Evolutionary conservation across 2,888 invertebrate genomes (phyloP).

Genomic region (Anoncus sp.): DNA sequence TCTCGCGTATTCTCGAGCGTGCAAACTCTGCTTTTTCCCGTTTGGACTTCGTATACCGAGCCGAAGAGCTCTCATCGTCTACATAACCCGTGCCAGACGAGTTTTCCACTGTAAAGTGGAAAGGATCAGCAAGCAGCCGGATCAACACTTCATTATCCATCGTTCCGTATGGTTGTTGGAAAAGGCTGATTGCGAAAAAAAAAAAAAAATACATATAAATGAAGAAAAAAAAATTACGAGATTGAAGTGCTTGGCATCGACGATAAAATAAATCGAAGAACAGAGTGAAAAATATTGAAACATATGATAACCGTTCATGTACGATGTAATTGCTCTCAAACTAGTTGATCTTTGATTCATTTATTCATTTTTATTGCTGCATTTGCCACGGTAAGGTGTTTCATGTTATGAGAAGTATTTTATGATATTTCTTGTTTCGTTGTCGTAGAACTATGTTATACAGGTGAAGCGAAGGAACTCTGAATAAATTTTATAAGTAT

Average conservation of each 20-base stretch:
- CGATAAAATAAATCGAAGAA: slow-evolving; percentile 12
- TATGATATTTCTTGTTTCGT: too few species aligned
- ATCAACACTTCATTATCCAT: slow-evolving; percentile 17
- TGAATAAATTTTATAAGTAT: neutral
- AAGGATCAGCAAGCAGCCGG: slow-evolving; percentile 19
- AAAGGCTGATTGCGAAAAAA: neutral
- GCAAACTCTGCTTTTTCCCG: slow-evolving; percentile 12
- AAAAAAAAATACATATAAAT: slow-evolving; percentile 10
- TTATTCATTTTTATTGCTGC: neutral
- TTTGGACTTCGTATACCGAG: slow-evolving; percentile 27
- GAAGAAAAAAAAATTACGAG: slow-evolving; percentile 2
- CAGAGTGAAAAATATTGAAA: neutral
- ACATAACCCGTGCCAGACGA: slow-evolving; percentile 10
- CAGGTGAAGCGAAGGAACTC: neutral
- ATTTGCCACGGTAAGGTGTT: too few species aligned
- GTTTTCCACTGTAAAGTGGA: slow-evolving; percentile 43
- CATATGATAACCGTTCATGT: neutral
- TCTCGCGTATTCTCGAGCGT: slow-evolving; percentile 4
- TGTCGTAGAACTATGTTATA: too few species aligned
- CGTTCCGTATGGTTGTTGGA: neutral
- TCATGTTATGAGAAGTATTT: too few species aligned
- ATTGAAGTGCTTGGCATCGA: neutral
- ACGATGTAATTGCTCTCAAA: neutral
- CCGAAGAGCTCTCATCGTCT: slow-evolving; percentile 30
- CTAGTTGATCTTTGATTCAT: neutral